Evolutionary conservation across 2,113 vertebrate species (phyloP).

Genomic region (Brachyhypopomus gauderio): DNA sequence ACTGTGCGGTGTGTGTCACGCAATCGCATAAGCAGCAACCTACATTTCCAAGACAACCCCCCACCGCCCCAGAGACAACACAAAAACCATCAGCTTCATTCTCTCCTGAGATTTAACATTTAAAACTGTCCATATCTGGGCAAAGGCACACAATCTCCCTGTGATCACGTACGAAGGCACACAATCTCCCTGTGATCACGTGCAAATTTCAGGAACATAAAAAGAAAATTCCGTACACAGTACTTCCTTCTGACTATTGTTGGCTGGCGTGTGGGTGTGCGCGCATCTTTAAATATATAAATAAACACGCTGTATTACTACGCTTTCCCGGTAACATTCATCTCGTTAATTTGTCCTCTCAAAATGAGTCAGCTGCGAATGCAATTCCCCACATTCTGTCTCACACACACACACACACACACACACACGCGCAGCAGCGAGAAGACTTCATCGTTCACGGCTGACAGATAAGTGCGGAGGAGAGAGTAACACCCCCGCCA

Average conservation of each 20-base stretch:
- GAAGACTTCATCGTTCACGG: conserved; percentile 32
- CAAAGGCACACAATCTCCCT: background rate
- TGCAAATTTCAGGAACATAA: conserved; percentile 7
- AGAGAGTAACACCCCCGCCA: conserved; percentile 52
- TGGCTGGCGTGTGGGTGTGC: too few species aligned
- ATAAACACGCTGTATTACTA: conserved; percentile 46
- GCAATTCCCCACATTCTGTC: conserved; percentile 17
- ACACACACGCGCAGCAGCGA: conserved; percentile 45
- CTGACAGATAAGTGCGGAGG: conserved; percentile 48
- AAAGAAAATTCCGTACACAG: conserved; percentile 32
- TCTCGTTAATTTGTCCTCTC: conserved; percentile 23
- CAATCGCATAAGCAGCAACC: too few species aligned
- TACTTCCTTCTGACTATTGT: too few species aligned
- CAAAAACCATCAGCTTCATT: background rate
- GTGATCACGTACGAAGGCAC: too few species aligned
- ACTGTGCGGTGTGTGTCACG: too few species aligned
- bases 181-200: background rate
- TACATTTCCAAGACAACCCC: too few species aligned
- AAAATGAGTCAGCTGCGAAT: background rate
- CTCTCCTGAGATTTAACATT: background rate
- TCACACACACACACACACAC: too few species aligned
- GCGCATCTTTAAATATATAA: too few species aligned
- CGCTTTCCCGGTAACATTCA: background rate
- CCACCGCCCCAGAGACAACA: too few species aligned
- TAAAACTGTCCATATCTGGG: background rate